Percentiles rank a stretch among this genome's conserved stretches.
Evolutionary conservation across 2,113 vertebrate genomes (phyloP).

Genomic region (Orcinus orca): DNA sequence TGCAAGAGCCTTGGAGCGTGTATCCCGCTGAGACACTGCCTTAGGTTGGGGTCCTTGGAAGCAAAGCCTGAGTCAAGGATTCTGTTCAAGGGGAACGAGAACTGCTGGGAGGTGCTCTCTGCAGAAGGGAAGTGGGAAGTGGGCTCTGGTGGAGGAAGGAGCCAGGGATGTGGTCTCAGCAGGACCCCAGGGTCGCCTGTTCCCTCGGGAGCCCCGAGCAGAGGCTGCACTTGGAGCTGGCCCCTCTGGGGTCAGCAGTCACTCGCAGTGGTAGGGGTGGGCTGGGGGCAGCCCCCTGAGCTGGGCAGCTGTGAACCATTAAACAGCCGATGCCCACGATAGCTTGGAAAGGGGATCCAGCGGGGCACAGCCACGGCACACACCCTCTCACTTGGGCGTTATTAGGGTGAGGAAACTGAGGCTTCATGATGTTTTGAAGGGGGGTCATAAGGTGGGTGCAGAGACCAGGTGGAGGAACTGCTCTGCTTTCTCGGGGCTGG

Average conservation of each 20-base stretch:
- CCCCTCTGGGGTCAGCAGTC: background rate
- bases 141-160: background rate
- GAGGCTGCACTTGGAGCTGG: background rate
- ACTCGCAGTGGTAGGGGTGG: background rate
- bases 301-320: background rate
- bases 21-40: background rate
- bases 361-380: fast-evolving
- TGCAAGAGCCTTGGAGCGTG: background rate
- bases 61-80: background rate
- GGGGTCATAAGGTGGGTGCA: background rate
- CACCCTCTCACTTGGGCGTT: background rate
- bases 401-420: background rate
- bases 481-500: background rate
- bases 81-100: background rate
- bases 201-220: background rate
- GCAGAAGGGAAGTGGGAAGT: background rate
- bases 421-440: background rate
- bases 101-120: background rate
- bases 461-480: background rate
- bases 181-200: background rate
- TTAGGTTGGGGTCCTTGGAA: background rate
- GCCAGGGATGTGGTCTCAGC: background rate
- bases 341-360: background rate
- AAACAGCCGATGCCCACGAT: background rate
- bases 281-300: background rate